These are phyloP conservation scores for Smittia sp. DNA, from an alignment of 2,888 invertebrate species.

Conservation along the genomic window DNA sequence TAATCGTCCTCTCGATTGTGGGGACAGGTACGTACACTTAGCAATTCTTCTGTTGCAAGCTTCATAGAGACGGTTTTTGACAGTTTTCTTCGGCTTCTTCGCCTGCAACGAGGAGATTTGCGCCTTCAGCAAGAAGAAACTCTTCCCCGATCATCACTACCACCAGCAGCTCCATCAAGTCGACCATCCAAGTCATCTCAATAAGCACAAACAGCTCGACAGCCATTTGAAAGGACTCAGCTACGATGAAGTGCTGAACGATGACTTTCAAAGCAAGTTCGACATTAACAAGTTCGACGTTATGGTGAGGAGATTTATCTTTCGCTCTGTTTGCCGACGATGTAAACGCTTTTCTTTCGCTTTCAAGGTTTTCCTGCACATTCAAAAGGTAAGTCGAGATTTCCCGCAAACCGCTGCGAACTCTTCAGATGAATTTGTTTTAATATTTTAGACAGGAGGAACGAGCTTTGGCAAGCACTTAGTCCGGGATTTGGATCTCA, in stretches of 20 bases:
- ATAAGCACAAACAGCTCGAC: slow-evolving; percentile 6
- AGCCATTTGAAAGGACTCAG: slow-evolving; percentile 63
- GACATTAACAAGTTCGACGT: slow-evolving; percentile 93
- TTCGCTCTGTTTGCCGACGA: background rate
- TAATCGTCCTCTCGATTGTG: slow-evolving; percentile 76
- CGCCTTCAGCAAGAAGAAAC: slow-evolving; percentile 43
- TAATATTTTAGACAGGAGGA: slow-evolving; percentile 87
- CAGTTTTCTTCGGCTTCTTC: slow-evolving; percentile 84
- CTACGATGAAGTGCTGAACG: slow-evolving; percentile 82
- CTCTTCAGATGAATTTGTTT: background rate
- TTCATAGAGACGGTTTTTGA: too few relatives aligned
- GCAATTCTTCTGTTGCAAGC: too few relatives aligned
- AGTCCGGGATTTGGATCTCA: slow-evolving; percentile 86
- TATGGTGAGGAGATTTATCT: slow-evolving; percentile 62
- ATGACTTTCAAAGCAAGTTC: slow-evolving; percentile 71
- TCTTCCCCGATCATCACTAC: slow-evolving; percentile 24
- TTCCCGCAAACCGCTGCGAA: background rate
- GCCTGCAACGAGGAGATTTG: slow-evolving; percentile 77
- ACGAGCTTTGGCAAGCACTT: slow-evolving; percentile 96
- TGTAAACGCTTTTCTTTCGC: slow-evolving; percentile 3
- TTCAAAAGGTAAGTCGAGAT: slow-evolving; percentile 31
- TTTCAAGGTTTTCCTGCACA: slow-evolving; percentile 37
- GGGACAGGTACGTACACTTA: too few relatives aligned
- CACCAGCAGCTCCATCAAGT: slow-evolving; percentile 9
- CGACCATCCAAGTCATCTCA: slow-evolving; percentile 1